phyloP scores from a whole-genome alignment of 2,797 vertebrate genomes.

The Pangasius krempfi region DNA sequence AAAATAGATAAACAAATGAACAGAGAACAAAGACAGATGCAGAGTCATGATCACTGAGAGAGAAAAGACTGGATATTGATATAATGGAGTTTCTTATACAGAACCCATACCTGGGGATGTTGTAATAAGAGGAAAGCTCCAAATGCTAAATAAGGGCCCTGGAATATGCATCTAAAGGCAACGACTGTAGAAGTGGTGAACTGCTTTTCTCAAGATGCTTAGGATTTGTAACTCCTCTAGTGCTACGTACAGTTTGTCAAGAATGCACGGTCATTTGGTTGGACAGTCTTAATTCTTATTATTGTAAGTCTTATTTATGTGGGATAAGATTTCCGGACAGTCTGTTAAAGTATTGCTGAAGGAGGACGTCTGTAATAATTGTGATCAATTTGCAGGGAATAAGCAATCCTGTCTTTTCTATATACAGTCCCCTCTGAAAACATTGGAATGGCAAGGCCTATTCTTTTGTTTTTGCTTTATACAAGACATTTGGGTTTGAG shows the following conservation, averaged over 20 bases:
- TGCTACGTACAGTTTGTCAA: neutral
- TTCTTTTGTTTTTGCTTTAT: neutral
- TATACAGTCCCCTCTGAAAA: neutral
- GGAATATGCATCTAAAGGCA: neutral
- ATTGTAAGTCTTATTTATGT: neutral
- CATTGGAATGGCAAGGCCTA: neutral
- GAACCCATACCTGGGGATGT: neutral
- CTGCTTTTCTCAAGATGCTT: neutral
- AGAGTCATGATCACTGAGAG: neutral
- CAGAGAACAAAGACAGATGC: neutral
- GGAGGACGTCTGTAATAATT: neutral
- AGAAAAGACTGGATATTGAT: neutral
- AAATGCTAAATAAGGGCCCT: neutral
- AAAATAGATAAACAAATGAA: neutral
- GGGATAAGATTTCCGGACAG: too few species aligned
- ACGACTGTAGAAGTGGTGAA: neutral
- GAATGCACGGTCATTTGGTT: neutral
- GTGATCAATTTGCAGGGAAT: neutral
- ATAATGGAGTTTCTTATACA: neutral
- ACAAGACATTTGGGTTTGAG: neutral
- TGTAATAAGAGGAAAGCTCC: neutral
- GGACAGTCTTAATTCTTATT: neutral
- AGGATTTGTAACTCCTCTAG: neutral
- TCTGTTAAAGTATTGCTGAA: neutral
- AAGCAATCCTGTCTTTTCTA: neutral